Base-by-base conservation (phyloP, 2,888 invertebrate species). In the Lycocerus yunnanus region DNA sequence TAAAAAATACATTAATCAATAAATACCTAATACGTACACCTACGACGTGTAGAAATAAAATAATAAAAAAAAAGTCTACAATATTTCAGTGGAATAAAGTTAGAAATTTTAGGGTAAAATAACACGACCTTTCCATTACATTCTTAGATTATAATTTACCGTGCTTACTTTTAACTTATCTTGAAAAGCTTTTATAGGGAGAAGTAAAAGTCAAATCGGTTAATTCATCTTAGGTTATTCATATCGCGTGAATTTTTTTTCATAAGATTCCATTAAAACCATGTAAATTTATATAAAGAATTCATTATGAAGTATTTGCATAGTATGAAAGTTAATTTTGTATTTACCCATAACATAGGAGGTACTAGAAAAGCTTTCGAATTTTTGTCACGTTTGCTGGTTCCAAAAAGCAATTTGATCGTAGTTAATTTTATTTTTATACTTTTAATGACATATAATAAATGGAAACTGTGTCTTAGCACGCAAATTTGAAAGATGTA, bases 51-150 rank as follows among this genome's bases (percentile, higher is more conserved):
- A 43, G n/a, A 43, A 43, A 43, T 43, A 43, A 43, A 43, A 43
- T n/a, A 43, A n/a, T 43, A 43, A 43, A 43, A 43, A 27, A 43
- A 21, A 9, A n/a, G 43, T 43, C 43, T 43, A 43, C 43, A 43
- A 43, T 43, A 43, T 43, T 43, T 43, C 43, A 43, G 43, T 43
- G n/a, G 43, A 43, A 43, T 43, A n/a, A 43, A 43, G 43, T 43
- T 43, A 43, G 43, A 43, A 43, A 43, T 43, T 43, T 43, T n/a
- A 43, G 66, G 67, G 15, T 67, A 60, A 67, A 71, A 67, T 71
- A 71, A 71, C 71, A 71, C 71, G 60, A 59, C 59, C 71, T 67
- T 71, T 71, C 71, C 71, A 71, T 71, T 71, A 71, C 71, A 67
- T 66, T 66, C 71, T 67, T 60, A 67, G 24, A 71, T 71, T 71